Base-by-base conservation (phyloP, 2,113 vertebrate species). In the Melanocharis versteri region DNA sequence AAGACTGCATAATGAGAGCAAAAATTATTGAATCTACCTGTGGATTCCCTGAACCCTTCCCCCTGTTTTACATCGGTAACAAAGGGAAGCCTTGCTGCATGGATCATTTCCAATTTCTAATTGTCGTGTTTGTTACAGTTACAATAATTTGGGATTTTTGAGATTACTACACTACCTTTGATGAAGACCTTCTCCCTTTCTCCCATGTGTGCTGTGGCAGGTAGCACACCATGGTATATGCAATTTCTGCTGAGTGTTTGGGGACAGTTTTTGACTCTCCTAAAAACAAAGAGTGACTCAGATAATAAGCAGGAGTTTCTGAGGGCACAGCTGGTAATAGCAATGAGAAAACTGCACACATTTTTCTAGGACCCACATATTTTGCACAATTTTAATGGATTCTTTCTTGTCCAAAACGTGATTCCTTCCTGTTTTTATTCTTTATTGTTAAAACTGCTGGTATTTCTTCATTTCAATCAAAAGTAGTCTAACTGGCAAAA, bases 31-130 rank as follows among this genome's bases (percentile, higher is more conserved):
- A 3, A n/a, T 44, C 11, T 48, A 15, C 13, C 18, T 44, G 6
- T 28, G 15, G 26, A 26, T 10, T 54, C 50, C 16, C 76, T 54
- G 35, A 82, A 13, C 14, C 3, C 23, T 58, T 48, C 8, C 21
- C 15, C 5, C 3, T 37, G 1, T n/a, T 37, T 70, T 31, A 23
- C 16, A 16, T 14, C 1, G 3, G 7, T 21, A 69, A 3, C 35
- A 56, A 54, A 26, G 15, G 13, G 37, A 68, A 79, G 7, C 30
- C 53, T 54, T 57, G 37, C 44, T 44, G 22, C 15, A 28, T 9
- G 23, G 26, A 54, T 23, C 6, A 21, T 94, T 64, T 77, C 11
- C 77, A 37, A 58, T 58, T 77, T 68, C 21, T 57, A 39, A 72
- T 14, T n/a, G 15, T 15, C 42, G 3, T 16, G 6, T n/a, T 50